A percentile compares a stretch with the other conserved stretches of the same genome.
phyloP scores from a whole-genome alignment of 2,113 vertebrate genomes.

The Pampusana beccarii region DNA sequence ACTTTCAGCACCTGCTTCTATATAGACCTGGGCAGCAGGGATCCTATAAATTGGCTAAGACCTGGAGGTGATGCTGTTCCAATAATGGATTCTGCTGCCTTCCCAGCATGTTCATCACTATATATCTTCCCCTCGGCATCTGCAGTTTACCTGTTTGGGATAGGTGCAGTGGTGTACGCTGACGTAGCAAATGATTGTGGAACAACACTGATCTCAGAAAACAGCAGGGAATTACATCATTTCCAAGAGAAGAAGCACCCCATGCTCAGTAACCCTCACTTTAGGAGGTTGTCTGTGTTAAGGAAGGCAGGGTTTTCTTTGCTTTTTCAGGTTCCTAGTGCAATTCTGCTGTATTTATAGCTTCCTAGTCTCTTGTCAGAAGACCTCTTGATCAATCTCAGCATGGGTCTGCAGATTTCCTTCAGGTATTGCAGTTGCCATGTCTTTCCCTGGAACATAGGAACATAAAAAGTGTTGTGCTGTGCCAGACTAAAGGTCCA shows the following conservation, averaged over 20 bases:
- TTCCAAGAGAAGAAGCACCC: background rate
- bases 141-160: background rate
- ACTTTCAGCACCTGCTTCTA: background rate
- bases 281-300: background rate
- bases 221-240: background rate
- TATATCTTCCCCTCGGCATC: background rate
- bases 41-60: background rate
- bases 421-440: background rate
- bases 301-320: background rate
- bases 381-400: background rate
- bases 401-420: background rate
- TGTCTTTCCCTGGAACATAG: background rate
- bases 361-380: background rate
- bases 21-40: background rate
- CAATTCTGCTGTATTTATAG: background rate
- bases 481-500: background rate
- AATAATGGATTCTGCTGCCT: background rate
- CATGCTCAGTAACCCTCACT: background rate
- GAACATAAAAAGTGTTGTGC: background rate
- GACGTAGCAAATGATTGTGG: background rate
- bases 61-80: background rate
- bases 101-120: background rate
- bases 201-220: background rate
- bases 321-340: background rate
- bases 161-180: background rate